Evolutionary conservation across 2,797 vertebrate genomes (phyloP).

Genomic region (Benthosema pterotum): DNA sequence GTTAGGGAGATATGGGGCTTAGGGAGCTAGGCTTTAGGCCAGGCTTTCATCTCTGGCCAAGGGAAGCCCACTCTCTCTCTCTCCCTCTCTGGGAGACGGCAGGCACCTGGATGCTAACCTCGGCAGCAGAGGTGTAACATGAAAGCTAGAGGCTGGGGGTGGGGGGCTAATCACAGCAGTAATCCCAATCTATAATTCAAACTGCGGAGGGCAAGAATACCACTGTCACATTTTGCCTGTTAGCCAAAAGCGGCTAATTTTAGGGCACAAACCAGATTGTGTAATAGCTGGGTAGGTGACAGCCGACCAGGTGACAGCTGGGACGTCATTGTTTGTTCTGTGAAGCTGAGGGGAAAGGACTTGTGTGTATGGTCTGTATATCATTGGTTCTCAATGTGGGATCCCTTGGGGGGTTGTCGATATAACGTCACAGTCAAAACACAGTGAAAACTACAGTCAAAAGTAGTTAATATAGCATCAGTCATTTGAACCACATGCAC

Average conservation of each 20-base stretch:
- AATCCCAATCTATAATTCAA: slow-evolving; percentile 66
- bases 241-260: slow-evolving; percentile 45
- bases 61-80: slow-evolving; percentile 26
- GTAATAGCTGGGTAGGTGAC: slow-evolving; percentile 33
- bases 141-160: slow-evolving; percentile 21
- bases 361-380: too few species aligned
- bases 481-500: too few species aligned
- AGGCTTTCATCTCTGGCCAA: slow-evolving; percentile 18
- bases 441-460: too few species aligned
- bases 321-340: too few species aligned
- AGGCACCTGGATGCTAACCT: slow-evolving; percentile 20
- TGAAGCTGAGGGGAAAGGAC: too few species aligned
- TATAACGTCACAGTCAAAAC: too few species aligned
- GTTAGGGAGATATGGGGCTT: slow-evolving; percentile 20
- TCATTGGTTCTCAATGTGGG: too few species aligned
- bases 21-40: neutral
- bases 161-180: slow-evolving; percentile 54
- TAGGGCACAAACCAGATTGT: slow-evolving; percentile 56
- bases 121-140: slow-evolving; percentile 12
- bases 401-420: too few species aligned
- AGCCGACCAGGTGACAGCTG: neutral
- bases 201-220: slow-evolving; percentile 32
- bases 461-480: too few species aligned
- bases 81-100: neutral
- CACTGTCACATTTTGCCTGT: slow-evolving; percentile 23